Percentiles rank a stretch among this genome's conserved stretches.
These are phyloP conservation scores for Podocnemis expansa DNA, from an alignment of 2,113 vertebrate genomes.

Conservation along the genomic window DNA sequence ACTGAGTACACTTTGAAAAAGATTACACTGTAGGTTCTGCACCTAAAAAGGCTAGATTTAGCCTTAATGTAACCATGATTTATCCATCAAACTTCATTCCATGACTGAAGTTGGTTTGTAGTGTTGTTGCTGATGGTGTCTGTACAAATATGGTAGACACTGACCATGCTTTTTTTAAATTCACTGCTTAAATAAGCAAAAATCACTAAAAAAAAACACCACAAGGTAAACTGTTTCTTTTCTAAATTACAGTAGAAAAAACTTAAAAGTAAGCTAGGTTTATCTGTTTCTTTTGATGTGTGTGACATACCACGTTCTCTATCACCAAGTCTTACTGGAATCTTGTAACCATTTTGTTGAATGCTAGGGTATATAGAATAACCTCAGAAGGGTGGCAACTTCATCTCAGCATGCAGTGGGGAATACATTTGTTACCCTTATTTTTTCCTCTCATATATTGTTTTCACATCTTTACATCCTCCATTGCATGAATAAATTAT, in stretches of 20 bases:
- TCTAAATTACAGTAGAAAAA: neutral
- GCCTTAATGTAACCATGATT: neutral
- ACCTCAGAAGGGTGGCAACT: neutral
- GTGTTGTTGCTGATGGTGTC: neutral
- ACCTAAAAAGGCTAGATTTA: neutral
- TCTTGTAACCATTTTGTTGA: neutral
- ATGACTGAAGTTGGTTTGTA: neutral
- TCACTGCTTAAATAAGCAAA: neutral
- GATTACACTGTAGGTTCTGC: neutral
- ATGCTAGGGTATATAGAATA: neutral
- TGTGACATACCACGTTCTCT: neutral
- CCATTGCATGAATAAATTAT: neutral
- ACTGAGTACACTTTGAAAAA: neutral
- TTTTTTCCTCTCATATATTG: neutral
- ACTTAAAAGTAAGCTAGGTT: neutral
- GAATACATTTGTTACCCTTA: neutral
- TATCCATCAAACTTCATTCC: neutral
- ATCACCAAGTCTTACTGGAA: neutral
- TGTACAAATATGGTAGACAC: neutral
- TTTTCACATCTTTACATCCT: constrained; percentile 31
- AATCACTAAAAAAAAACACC: neutral
- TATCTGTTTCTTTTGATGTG: constrained; percentile 43
- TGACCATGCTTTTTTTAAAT: neutral
- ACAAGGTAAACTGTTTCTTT: neutral
- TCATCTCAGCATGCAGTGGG: neutral